Evolutionary conservation across 2,888 invertebrate genomes (phyloP).

Genomic region (Aethes cnicana): DNA sequence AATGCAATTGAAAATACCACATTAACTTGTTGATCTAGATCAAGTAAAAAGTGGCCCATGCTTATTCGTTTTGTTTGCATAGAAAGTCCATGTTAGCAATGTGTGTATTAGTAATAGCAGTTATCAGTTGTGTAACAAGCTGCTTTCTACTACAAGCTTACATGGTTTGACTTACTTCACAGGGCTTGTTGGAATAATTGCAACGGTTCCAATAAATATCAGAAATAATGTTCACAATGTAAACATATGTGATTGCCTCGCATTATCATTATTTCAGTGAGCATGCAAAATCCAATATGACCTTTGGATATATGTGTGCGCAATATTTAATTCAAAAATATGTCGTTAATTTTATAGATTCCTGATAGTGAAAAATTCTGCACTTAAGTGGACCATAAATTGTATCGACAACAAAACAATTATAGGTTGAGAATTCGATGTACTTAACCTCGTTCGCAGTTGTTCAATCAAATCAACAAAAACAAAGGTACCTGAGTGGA

Average conservation of each 20-base stretch:
- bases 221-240: background rate
- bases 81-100: constrained; percentile 17
- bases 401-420: constrained; percentile 19
- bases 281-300: constrained; percentile 6
- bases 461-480: constrained; percentile 57
- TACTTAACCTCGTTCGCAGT: constrained; percentile 46
- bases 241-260: background rate
- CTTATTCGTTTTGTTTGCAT: constrained; percentile 16
- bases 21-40: background rate
- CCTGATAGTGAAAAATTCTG: background rate
- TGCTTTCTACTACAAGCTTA: constrained; percentile 18
- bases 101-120: constrained; percentile 22
- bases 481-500: constrained; percentile 71
- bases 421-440: constrained; percentile 36
- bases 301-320: constrained; percentile 14
- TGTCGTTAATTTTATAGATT: background rate
- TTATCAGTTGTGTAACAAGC: constrained; percentile 23
- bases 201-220: background rate
- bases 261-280: constrained; percentile 14
- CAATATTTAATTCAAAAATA: constrained; percentile 2
- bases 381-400: constrained; percentile 1
- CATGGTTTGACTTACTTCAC: background rate
- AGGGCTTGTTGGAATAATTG: background rate
- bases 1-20: background rate
- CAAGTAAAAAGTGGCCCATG: background rate